phyloP scores from a whole-genome alignment of 2,797 vertebrate genomes.

The Moxostoma hubbsi region DNA sequence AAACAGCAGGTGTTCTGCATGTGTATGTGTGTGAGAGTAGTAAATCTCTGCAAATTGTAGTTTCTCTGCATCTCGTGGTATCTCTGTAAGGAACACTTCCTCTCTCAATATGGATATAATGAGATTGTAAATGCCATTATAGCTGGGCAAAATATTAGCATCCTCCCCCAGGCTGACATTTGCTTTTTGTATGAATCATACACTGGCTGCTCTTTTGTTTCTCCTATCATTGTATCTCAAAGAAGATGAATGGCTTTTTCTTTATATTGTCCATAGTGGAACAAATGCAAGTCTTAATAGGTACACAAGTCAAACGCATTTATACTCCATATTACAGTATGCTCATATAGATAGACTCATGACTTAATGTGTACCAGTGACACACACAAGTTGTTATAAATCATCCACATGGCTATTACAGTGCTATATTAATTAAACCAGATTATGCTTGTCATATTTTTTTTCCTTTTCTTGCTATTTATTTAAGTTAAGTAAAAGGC shows the following conservation, averaged over 20 bases:
- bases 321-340: neutral
- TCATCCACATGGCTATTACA: too few relatives aligned
- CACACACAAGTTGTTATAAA: neutral
- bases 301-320: neutral
- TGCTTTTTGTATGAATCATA: constrained; percentile 57
- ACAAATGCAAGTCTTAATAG: neutral
- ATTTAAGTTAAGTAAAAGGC: too few relatives aligned
- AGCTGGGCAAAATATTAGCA: constrained; percentile 56
- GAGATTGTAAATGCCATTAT: constrained; percentile 58
- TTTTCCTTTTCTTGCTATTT: too few relatives aligned
- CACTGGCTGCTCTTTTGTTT: constrained; percentile 52
- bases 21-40: constrained; percentile 6
- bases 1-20: neutral
- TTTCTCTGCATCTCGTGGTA: constrained; percentile 27
- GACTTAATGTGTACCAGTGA: too few relatives aligned
- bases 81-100: constrained; percentile 44
- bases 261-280: constrained; percentile 5
- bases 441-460: too few relatives aligned
- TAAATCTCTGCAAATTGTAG: constrained; percentile 15
- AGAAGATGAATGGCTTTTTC: constrained; percentile 42
- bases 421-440: too few relatives aligned
- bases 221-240: constrained; percentile 26
- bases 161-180: constrained; percentile 62
- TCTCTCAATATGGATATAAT: constrained; percentile 53
- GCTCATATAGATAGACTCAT: neutral